phyloP scores from a whole-genome alignment of 2,888 invertebrate genomes.

The Rotaria socialis region DNA sequence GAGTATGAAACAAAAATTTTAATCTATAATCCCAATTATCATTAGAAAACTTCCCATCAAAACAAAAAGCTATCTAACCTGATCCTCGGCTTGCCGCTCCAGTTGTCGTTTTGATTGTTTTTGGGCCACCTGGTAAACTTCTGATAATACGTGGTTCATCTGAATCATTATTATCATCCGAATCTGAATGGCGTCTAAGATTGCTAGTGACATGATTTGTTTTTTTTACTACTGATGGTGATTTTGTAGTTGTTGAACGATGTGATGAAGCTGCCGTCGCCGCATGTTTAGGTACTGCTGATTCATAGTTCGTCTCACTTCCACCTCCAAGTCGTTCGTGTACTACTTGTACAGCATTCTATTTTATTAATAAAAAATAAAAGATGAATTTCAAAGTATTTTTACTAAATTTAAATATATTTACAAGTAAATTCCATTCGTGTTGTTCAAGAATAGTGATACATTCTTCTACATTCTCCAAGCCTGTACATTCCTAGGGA shows the following conservation, averaged over 20 bases:
- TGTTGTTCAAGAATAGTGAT: conserved; percentile 56
- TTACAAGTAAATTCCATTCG: conserved; percentile 53
- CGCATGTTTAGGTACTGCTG: not conserved
- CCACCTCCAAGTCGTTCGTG: not conserved
- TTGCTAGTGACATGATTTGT: not conserved
- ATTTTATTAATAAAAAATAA: not conserved
- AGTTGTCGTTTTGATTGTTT: not conserved
- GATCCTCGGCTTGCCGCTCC: not conserved
- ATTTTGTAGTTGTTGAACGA: not conserved
- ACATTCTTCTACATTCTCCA: conserved; percentile 56
- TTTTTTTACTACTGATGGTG: not conserved
- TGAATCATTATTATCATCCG: not conserved
- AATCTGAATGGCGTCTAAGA: not conserved
- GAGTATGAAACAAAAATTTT: too few species aligned
- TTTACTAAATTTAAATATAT: not conserved
- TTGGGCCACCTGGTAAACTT: not conserved
- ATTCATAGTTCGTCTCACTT: not conserved
- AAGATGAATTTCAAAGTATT: too few species aligned
- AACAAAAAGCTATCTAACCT: not conserved
- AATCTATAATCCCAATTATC: too few species aligned
- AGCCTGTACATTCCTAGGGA: conserved; percentile 54
- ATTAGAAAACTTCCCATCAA: too few species aligned
- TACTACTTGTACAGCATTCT: conserved; percentile 16
- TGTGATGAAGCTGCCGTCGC: not conserved
- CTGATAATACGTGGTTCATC: not conserved